Conservation (phyloP, 2,888 invertebrate species). For the Mesorhabditis belari region DNA sequence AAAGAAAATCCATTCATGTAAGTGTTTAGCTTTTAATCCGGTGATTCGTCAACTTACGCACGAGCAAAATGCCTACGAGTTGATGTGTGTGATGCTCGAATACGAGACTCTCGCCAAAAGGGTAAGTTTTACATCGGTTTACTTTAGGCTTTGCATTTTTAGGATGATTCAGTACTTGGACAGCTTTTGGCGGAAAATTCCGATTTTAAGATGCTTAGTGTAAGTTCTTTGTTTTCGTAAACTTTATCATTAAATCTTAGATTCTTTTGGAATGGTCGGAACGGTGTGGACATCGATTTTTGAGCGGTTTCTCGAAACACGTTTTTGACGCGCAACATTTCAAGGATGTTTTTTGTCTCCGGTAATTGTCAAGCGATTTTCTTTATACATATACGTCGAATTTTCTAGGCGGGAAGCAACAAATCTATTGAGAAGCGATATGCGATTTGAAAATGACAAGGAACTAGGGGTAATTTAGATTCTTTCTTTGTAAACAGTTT, state of each 20-base stretch:
- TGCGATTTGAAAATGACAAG: background rate
- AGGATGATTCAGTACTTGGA: background rate
- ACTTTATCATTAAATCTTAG: background rate
- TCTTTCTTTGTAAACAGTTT: background rate
- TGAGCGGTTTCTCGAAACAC: background rate
- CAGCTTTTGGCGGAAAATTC: background rate
- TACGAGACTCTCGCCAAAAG: no score
- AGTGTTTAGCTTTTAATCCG: background rate
- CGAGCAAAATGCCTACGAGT: background rate
- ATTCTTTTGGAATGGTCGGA: background rate
- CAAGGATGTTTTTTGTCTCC: background rate
- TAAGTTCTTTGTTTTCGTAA: background rate
- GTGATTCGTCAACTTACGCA: background rate
- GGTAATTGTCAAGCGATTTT: no score
- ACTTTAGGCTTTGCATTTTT: background rate
- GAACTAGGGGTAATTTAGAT: background rate
- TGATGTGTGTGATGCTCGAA: background rate
- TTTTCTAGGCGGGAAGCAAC: background rate
- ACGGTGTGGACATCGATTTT: background rate
- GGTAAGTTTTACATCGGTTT: no score
- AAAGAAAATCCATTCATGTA: background rate
- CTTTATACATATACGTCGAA: background rate
- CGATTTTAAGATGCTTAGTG: background rate
- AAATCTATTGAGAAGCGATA: background rate
- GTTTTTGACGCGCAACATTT: background rate